Evolutionary conservation across 2,113 vertebrate species (phyloP).

Genomic region (Climacteris rufus): DNA sequence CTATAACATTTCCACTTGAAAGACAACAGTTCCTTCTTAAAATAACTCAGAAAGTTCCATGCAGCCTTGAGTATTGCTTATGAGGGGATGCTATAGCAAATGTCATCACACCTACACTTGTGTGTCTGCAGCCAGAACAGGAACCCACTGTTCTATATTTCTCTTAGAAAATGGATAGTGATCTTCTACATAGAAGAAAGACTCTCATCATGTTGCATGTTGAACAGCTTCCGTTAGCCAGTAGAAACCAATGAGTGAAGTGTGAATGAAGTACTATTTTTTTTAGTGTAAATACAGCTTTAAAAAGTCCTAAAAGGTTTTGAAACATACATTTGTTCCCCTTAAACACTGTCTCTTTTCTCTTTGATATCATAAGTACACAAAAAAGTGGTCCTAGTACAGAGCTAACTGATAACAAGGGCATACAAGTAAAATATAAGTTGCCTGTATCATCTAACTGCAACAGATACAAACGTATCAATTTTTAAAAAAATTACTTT

Average conservation of each 20-base stretch:
- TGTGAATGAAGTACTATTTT: background rate
- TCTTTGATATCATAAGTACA: background rate
- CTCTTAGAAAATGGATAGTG: background rate
- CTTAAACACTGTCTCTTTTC: background rate
- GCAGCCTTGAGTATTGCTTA: background rate
- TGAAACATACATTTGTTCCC: background rate
- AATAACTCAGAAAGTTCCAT: background rate
- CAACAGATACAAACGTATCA: background rate
- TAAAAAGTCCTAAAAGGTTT: background rate
- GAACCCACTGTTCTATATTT: background rate
- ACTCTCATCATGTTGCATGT: background rate
- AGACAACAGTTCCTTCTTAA: background rate
- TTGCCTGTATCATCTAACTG: background rate
- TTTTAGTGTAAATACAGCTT: background rate
- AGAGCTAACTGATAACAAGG: background rate
- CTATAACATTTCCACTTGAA: background rate
- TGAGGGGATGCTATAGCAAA: background rate
- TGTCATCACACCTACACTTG: background rate
- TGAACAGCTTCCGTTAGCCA: background rate
- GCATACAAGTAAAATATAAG: background rate
- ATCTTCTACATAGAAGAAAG: background rate
- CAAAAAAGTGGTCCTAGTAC: background rate
- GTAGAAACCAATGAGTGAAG: background rate
- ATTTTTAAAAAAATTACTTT: fast-evolving
- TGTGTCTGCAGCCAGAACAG: background rate